phyloP scores from a whole-genome alignment of 2,797 vertebrate genomes.

The Caiman crocodilus region DNA sequence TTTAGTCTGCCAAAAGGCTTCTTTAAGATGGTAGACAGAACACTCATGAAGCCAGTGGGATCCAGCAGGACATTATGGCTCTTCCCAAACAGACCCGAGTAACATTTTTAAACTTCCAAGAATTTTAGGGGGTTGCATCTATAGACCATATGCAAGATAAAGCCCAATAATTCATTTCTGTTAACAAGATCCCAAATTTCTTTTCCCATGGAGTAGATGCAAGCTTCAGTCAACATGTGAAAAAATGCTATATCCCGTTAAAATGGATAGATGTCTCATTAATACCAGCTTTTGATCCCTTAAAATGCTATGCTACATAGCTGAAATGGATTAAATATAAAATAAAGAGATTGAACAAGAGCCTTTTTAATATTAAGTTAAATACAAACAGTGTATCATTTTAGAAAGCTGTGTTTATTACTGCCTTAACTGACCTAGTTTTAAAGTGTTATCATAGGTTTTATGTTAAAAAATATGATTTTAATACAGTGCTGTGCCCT shows the following conservation, averaged over 20 bases:
- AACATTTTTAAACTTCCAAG: neutral
- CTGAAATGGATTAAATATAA: slow-evolving; percentile 7
- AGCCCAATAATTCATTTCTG: neutral
- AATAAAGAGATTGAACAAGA: neutral
- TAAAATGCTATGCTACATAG: neutral
- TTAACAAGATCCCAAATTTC: too few relatives aligned
- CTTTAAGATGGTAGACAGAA: neutral
- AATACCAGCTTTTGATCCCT: neutral
- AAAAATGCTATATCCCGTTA: neutral
- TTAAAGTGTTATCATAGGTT: slow-evolving; percentile 10
- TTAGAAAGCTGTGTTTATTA: neutral
- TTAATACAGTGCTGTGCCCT: neutral
- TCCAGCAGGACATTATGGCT: neutral
- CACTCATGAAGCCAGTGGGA: too few relatives aligned
- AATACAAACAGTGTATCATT: neutral
- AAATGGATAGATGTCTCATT: neutral
- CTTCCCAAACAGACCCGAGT: neutral
- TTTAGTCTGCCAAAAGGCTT: neutral
- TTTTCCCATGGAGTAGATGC: too few relatives aligned
- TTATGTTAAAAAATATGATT: neutral
- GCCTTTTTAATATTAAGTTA: neutral
- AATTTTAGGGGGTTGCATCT: accelerated
- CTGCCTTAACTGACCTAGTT: neutral
- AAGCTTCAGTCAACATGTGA: neutral
- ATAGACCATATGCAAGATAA: neutral